Base-by-base conservation (phyloP, 2,797 vertebrate species). In the Meda fulgida region DNA sequence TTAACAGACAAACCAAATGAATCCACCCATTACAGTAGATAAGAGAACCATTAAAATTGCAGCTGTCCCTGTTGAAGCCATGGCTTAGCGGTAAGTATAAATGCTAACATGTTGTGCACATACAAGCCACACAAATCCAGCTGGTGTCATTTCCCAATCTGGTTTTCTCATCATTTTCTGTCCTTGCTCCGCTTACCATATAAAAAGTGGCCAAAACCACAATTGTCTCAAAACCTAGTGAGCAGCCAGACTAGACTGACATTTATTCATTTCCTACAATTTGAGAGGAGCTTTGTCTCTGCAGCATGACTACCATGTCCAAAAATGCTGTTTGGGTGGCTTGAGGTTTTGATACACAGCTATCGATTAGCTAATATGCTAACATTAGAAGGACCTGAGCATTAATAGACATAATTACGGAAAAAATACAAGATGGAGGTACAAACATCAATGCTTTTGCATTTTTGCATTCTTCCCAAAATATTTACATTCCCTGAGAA, bases 21-120 rank as follows among this genome's bases (percentile, higher is more conserved):
- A 63, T 58, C 36, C 21, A 51, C 11, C 40, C n/a, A 69, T 84
- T 83, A 77, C 16, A 21, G n/a, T 77, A 76, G 81, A 83, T 77
- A 77, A 77, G 63, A 69, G 36, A 40, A 65, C 78, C 29, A 53
- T 80, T 80, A 66, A 66, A 43, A 63, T 13, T 11, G 1, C 53
- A 40, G 36, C 23, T 29, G 16, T 63, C 76, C 29, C 36, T 29
- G 14, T 63, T 43, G n/a, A 36, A 26, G 51, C 11, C 34, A 16
- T 58, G 51, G 23, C 26, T 65, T 48, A 65, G 26, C 0, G 10
- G 26, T 36, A 26, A 29, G 36, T 31, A n/a, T 63, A 72, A 29
- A 48, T 48, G n/a, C 14, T 72, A 72, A 46, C 7, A n/a, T 46
- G 40, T 31, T 21, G 26, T 7, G 46, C 46, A 55, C 13, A 46